Base-by-base conservation (phyloP, 64 coral and sea anemone species). In the Actinia equina region DNA sequence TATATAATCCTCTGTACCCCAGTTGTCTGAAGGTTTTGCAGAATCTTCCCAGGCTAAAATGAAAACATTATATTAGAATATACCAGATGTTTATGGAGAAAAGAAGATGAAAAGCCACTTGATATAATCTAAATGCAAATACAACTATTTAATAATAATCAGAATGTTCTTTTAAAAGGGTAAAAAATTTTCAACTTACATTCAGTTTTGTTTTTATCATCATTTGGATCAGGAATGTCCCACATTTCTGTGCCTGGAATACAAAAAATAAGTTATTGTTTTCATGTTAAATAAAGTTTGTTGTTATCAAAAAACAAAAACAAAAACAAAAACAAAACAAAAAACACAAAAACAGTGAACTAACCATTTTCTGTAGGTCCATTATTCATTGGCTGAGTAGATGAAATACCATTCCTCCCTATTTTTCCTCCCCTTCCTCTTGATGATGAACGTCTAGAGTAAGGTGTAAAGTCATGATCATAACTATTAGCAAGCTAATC, bases 1-100 rank as follows among this genome's bases (percentile, higher is more conserved):
- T 20, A 53, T 92, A 86, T 89, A 95, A 23, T 92, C 90, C 22
- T 95, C 90, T 26, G 57, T 76, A 54, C 79, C 94, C 94, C 94
- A 95, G 43, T 85, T 89, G 52, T 95, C 94, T 63, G 87, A 92
- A 22, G 87, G 88, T 69, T 86, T 83, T 84, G 77, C 55, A 44
- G 80, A 61, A 27, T 85, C 83, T 85, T 85, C 56, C 83, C 83
- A 85, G 11, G 59, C 83, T 85, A 60, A 11, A 61, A 22, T 25
- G 62, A n/a, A 22, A 81, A 81, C 3, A 81, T 17, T 10, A 79
- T 6, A 25, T 4, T 49, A 49, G 46, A 49, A 49, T 6, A 49
- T 49, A 49, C 7, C 46, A 49, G 46, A 8, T 49, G 46, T 49
- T 49, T 49, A 49, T 49, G 46, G 46, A 49, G 46, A 49, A 49